Base-by-base conservation (phyloP, 1,140 invertebrate species). In the Drosophila nannoptera region DNA sequence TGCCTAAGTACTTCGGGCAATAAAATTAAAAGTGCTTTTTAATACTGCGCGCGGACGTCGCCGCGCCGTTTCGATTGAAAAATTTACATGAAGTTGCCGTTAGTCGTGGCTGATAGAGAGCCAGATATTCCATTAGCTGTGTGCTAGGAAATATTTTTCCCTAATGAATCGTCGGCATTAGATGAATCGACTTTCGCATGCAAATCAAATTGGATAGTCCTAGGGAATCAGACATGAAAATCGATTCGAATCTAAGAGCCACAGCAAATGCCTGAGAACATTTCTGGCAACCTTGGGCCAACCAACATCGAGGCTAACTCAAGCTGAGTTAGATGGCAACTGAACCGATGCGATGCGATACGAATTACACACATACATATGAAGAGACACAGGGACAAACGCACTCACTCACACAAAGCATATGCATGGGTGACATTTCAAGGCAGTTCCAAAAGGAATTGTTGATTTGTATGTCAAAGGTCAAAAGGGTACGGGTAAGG, bases 381-480 rank as follows among this genome's bases (percentile, higher is more conserved):
- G 33, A 12, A 11, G 32, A 36, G 8, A 36, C 33, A 35, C 7
- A 9, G 22, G 3, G 22, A 43, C 14, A 36, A 7, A 31, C 36
- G 16, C 38, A 35, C 7, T 7, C 14, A 43, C 14, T 29, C 36
- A 7, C 36, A 33, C n/a, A 31, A 12, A 5, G 4, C 12, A 33
- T 7, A 5, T 29, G 9, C 4, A 11, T 33, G 46, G 60, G 45
- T 64, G 66, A 73, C 67, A 70, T 70, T 60, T 42, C 4, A 60
- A 49, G 63, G 48, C 36, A 32, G 40, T 32, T 50, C 38, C 43
- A 61, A 73, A 56, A 70, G 55, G 71, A 73, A 73, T 73, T 61
- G 16, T 36, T 73, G 61, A 73, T 73, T 70, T 73, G 55, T 70
- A 54, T 73, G 71, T 35, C 55, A 73, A 65, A 73, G 67, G 67